These are phyloP conservation scores for Cherax quadricarinatus DNA, from an alignment of 1,140 invertebrate genomes.

Conservation along the genomic window DNA sequence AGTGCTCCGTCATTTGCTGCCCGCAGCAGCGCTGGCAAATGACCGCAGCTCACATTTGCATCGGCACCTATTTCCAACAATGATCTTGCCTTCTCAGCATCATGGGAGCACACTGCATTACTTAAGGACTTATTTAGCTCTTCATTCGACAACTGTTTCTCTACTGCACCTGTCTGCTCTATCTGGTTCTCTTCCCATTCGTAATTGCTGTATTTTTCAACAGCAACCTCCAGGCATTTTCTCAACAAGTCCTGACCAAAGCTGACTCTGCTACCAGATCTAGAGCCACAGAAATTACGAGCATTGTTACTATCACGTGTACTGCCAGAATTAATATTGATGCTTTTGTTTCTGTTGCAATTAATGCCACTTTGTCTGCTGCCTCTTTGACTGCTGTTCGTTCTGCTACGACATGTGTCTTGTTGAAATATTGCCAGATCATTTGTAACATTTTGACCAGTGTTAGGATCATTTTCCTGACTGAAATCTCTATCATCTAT, in stretches of 20 bases:
- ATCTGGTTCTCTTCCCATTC: conserved; percentile 24
- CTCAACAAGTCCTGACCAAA: conserved; percentile 45
- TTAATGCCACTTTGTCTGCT: neutral
- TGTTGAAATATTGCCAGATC: neutral
- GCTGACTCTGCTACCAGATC: conserved; percentile 33
- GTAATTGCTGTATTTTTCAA: conserved; percentile 10
- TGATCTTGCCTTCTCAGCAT: conserved; percentile 31
- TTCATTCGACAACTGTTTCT: neutral
- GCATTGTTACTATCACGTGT: neutral
- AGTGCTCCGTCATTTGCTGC: conserved; percentile 51
- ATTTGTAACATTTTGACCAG: neutral
- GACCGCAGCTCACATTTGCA: conserved; percentile 55
- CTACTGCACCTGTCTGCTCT: neutral
- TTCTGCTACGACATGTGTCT: neutral
- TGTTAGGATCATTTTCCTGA: neutral
- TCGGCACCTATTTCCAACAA: conserved; percentile 57
- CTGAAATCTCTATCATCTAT: neutral
- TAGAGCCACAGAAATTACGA: neutral
- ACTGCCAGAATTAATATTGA: neutral
- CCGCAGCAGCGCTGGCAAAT: conserved; percentile 36
- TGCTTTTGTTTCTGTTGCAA: conserved; percentile 15
- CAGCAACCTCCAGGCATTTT: conserved; percentile 41
- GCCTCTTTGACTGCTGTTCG: neutral
- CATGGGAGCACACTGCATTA: conserved; percentile 14
- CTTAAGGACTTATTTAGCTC: conserved; percentile 40